Evolutionary conservation across 1,140 invertebrate species (phyloP).

Genomic region (Rhizoglyphus robini): DNA sequence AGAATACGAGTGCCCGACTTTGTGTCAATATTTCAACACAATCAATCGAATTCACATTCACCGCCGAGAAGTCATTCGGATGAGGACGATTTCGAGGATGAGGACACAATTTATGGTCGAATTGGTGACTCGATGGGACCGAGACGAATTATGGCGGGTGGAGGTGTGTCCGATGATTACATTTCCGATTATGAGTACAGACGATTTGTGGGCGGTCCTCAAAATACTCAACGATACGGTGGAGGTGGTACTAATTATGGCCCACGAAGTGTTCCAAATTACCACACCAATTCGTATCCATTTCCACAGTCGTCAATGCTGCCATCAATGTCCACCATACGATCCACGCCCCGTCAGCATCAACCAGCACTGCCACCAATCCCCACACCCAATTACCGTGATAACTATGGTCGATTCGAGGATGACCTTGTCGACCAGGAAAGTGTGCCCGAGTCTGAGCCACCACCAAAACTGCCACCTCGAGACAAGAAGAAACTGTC

Average conservation of each 20-base stretch:
- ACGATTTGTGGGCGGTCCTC: background rate
- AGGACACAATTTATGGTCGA: constrained; percentile 11
- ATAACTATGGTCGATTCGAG: background rate
- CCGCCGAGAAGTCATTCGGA: background rate
- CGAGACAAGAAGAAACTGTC: constrained; percentile 42
- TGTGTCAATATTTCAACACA: constrained; percentile 19
- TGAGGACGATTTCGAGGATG: background rate
- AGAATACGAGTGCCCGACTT: constrained; percentile 17
- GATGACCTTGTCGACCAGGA: too few relatives aligned
- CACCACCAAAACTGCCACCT: constrained; percentile 78
- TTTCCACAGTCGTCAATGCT: background rate
- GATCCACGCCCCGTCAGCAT: background rate
- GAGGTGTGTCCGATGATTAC: background rate
- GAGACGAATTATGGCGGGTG: background rate
- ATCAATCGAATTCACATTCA: background rate
- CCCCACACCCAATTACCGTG: background rate
- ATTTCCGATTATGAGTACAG: background rate
- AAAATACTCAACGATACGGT: background rate
- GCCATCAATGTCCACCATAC: background rate
- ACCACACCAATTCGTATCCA: background rate
- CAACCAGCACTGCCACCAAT: background rate
- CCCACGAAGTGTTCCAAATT: background rate
- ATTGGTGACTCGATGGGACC: background rate
- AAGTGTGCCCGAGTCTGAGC: constrained; percentile 31
- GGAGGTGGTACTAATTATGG: background rate